Evolutionary conservation across 2,888 invertebrate species (phyloP).

Genomic region (Deilephila porcellus): DNA sequence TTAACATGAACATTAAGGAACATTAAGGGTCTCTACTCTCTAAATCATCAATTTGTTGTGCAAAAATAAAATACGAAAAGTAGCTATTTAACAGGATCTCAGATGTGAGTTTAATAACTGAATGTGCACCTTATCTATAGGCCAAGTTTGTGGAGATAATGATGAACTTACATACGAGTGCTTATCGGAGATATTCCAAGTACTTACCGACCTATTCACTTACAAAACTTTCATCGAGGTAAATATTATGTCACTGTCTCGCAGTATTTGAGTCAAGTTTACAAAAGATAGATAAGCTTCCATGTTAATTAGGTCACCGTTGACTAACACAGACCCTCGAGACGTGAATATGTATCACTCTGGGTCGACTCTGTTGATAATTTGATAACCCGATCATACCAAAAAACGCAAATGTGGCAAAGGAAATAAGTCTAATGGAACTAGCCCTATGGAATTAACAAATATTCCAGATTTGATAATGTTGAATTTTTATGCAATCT

Average conservation of each 20-base stretch:
- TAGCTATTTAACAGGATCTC: constrained; percentile 16
- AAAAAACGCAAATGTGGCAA: background rate
- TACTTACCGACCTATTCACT: constrained; percentile 39
- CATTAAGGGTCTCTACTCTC: background rate
- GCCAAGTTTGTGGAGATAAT: constrained; percentile 65
- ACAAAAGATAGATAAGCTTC: constrained; percentile 20
- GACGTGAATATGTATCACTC: constrained; percentile 11
- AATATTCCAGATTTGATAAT: too few relatives aligned
- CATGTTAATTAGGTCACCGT: constrained; percentile 1
- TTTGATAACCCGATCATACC: background rate
- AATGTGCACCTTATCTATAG: constrained; percentile 59
- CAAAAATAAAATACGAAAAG: background rate
- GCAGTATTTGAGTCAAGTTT: constrained; percentile 21
- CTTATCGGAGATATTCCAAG: constrained; percentile 58
- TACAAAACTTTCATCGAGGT: constrained; percentile 3
- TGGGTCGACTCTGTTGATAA: background rate
- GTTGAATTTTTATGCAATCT: too few relatives aligned
- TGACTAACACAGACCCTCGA: constrained; percentile 17
- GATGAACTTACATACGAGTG: constrained; percentile 52
- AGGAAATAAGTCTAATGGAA: background rate
- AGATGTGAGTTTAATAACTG: constrained; percentile 43
- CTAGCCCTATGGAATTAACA: background rate
- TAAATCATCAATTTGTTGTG: background rate
- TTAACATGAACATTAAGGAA: too few relatives aligned
- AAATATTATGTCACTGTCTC: constrained; percentile 15